phyloP scores from a whole-genome alignment of 2,797 vertebrate species.

The Acanthurus lineatus region DNA sequence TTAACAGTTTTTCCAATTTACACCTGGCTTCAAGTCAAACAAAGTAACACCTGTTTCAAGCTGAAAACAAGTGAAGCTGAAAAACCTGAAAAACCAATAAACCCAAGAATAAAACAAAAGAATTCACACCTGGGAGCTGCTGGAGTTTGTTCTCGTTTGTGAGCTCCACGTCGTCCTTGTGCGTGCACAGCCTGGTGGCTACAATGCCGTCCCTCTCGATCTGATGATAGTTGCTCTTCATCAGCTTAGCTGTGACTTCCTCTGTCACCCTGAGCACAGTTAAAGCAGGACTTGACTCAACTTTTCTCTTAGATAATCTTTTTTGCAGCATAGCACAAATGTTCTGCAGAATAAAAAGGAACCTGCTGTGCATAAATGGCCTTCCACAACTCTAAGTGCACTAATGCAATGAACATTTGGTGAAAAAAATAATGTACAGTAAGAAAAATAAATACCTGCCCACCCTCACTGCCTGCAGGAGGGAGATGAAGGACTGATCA shows the following conservation, averaged over 20 bases:
- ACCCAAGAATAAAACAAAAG: background rate
- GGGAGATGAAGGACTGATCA: conserved; percentile 91
- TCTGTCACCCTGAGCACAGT: conserved; percentile 88
- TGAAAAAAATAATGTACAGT: too few species aligned
- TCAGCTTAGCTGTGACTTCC: conserved; percentile 89
- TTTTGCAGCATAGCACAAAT: background rate
- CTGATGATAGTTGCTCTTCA: conserved; percentile 86
- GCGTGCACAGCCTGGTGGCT: conserved; percentile 95
- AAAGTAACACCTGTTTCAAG: background rate
- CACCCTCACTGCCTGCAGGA: conserved; percentile 92
- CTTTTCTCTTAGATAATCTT: background rate
- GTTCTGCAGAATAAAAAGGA: background rate
- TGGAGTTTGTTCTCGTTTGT: conserved; percentile 91
- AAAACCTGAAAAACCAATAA: background rate
- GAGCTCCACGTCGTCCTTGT: conserved; percentile 95
- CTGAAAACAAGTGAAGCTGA: too few species aligned
- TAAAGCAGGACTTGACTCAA: background rate
- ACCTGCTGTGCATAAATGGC: background rate
- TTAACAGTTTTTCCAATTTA: background rate
- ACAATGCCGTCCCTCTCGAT: conserved; percentile 94
- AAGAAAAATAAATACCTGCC: conserved; percentile 87
- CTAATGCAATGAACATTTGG: background rate
- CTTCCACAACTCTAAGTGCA: background rate
- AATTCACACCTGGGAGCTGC: conserved; percentile 89
- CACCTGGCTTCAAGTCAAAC: background rate